Conservation (phyloP, 2,113 vertebrate genomes). For the Mormoops blainvillei region DNA sequence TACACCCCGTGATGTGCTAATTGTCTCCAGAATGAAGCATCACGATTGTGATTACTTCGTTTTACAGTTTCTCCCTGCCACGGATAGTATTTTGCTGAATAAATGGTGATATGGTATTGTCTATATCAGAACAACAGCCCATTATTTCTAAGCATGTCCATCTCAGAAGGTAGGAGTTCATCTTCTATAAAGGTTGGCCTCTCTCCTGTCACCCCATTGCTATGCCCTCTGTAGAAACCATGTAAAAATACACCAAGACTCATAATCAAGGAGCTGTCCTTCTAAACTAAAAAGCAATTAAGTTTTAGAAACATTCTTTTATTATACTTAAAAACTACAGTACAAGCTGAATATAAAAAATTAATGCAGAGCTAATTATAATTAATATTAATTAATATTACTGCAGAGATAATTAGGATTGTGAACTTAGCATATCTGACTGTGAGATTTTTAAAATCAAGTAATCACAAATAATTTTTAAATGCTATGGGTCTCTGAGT, state of each 20-base stretch:
- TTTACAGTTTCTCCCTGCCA: slow-evolving; percentile 23
- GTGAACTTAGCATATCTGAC: neutral
- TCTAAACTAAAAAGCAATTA: neutral
- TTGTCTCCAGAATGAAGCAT: slow-evolving; percentile 19
- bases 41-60: slow-evolving; percentile 55
- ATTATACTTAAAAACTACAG: neutral
- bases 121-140: neutral
- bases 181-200: neutral
- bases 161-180: neutral
- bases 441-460: neutral
- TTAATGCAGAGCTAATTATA: neutral
- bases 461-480: neutral
- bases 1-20: slow-evolving; percentile 17
- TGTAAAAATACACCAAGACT: neutral
- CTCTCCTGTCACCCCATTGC: neutral
- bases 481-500: neutral
- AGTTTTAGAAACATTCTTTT: neutral
- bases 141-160: neutral
- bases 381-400: neutral
- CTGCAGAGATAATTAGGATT: neutral
- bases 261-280: neutral
- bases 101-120: slow-evolving; percentile 28
- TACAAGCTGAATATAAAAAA: neutral
- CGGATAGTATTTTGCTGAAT: slow-evolving; percentile 5
- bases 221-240: neutral